A percentile compares a stretch with the other conserved stretches of the same genome.
Evolutionary conservation across 2,113 vertebrate species (phyloP).

Genomic region (Fulica atra): DNA sequence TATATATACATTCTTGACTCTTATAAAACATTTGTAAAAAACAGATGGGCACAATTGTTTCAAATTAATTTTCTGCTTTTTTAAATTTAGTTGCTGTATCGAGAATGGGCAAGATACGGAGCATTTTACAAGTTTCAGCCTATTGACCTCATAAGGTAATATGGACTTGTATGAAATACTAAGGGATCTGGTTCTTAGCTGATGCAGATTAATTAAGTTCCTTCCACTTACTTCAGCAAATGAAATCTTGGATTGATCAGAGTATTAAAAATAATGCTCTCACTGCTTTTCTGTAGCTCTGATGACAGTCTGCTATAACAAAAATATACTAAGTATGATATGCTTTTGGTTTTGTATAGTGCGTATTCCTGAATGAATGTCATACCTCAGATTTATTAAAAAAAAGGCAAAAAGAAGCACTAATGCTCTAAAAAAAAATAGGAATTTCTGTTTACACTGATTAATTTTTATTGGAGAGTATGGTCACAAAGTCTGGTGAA

Average conservation of each 20-base stretch:
- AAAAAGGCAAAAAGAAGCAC: not conserved
- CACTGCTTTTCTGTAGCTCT: not conserved
- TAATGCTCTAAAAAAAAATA: not conserved
- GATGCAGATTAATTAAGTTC: not conserved
- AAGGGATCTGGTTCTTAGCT: not conserved
- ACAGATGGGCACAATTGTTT: not conserved
- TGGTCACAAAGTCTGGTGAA: not conserved
- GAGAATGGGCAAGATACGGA: constrained; percentile 96
- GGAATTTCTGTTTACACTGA: not conserved
- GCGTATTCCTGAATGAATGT: not conserved
- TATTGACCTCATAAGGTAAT: constrained; percentile 94
- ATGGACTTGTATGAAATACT: not conserved
- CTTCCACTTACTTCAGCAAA: not conserved
- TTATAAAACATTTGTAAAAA: not conserved
- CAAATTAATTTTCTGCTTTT: not conserved
- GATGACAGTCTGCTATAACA: not conserved
- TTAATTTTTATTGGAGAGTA: not conserved
- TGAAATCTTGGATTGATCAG: not conserved
- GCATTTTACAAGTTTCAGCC: constrained; percentile 97
- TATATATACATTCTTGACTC: not conserved
- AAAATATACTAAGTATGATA: not conserved
- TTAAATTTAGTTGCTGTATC: constrained; percentile 86
- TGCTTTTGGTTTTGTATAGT: not conserved
- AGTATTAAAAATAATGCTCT: not conserved
- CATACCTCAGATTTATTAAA: not conserved